These are phyloP conservation scores for Diceros bicornis DNA, from an alignment of 2,797 vertebrate genomes.

Conservation along the genomic window DNA sequence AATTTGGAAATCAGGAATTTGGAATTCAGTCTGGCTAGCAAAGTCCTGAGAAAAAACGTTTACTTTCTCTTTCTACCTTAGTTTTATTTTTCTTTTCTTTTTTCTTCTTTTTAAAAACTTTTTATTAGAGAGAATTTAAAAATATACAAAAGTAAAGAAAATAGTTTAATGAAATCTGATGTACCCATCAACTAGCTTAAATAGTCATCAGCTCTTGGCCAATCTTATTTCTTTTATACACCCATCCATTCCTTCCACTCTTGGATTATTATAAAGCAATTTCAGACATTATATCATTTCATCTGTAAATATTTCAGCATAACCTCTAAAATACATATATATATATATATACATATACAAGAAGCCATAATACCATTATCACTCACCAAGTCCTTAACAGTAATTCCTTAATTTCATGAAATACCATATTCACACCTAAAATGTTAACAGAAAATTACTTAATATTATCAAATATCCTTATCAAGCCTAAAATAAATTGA, in stretches of 20 bases:
- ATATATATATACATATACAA: not conserved
- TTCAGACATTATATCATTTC: not conserved
- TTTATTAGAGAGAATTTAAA: conserved; percentile 24
- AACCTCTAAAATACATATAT: not conserved
- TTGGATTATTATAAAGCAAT: conserved; percentile 47
- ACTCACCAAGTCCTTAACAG: not conserved
- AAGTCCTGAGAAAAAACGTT: conserved; percentile 32
- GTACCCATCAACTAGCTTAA: not conserved
- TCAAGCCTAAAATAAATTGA: not conserved
- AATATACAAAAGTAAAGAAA: conserved; percentile 33
- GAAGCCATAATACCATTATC: not conserved
- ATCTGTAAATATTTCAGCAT: conserved; percentile 34
- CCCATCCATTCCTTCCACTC: not conserved
- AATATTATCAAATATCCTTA: not conserved
- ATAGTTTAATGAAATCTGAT: conserved; percentile 26
- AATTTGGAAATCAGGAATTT: conserved; percentile 20
- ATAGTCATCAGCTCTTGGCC: not conserved
- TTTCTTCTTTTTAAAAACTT: not conserved
- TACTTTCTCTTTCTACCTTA: conserved; percentile 22
- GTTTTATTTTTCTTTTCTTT: conserved; percentile 30
- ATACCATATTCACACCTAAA: not conserved
- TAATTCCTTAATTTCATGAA: conserved; percentile 26
- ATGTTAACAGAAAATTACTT: conserved; percentile 14
- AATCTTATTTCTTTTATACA: not conserved
- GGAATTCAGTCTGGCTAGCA: conserved; percentile 2